Percentiles rank a stretch among this genome's conserved stretches.
These are phyloP conservation scores for Spodoptera exigua DNA, from an alignment of 2,888 invertebrate species.

Conservation along the genomic window DNA sequence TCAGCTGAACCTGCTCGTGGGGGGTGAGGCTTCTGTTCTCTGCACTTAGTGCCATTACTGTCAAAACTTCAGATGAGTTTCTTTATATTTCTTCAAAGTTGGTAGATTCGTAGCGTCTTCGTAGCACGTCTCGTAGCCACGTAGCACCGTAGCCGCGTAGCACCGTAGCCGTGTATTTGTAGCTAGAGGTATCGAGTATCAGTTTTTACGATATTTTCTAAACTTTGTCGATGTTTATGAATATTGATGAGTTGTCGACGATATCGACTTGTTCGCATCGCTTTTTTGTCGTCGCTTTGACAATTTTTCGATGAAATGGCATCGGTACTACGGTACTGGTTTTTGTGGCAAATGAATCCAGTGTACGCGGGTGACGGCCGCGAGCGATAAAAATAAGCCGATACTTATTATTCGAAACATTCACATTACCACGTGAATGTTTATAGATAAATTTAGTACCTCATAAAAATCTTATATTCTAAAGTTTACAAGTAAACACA, in stretches of 20 bases:
- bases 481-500: too few species aligned
- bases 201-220: slow-evolving; percentile 40
- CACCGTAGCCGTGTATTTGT: slow-evolving; percentile 32
- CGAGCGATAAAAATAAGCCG: slow-evolving; percentile 17
- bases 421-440: slow-evolving; percentile 1
- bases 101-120: slow-evolving; percentile 34
- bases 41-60: slow-evolving; percentile 25
- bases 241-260: slow-evolving; percentile 51
- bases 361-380: not conserved
- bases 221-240: slow-evolving; percentile 46
- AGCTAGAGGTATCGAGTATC: slow-evolving; percentile 22
- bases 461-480: not conserved
- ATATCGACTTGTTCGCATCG: slow-evolving; percentile 27
- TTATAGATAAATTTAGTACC: not conserved
- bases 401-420: not conserved
- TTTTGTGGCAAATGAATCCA: slow-evolving; percentile 30
- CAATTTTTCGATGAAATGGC: slow-evolving; percentile 28
- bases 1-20: not conserved
- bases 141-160: slow-evolving; percentile 35
- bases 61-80: slow-evolving; percentile 54
- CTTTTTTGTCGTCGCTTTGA: slow-evolving; percentile 35
- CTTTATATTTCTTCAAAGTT: slow-evolving; percentile 50
- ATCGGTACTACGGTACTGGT: slow-evolving; percentile 13
- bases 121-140: slow-evolving; percentile 43
- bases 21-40: slow-evolving; percentile 9